Base-by-base conservation (phyloP, 2,888 invertebrate species). In the Odontothrips loti region DNA sequence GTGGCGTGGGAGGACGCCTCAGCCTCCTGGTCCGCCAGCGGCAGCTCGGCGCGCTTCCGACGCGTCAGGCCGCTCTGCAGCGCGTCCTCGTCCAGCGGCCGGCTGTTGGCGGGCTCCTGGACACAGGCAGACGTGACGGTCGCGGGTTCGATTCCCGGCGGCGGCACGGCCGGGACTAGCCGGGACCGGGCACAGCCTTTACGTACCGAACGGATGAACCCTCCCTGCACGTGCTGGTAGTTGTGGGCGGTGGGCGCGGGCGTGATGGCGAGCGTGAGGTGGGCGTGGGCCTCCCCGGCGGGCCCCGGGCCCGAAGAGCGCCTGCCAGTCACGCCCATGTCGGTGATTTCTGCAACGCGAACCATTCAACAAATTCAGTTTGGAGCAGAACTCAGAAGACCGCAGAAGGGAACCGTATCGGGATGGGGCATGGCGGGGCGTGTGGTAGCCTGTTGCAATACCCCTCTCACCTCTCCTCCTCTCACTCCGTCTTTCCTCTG, bases 211-310 rank as follows among this genome's bases (percentile, higher is more conserved):
- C 27, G 68, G 68, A 75, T 12, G 68, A 75, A 27, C 23, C 68
- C 68, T n/a, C 68, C 68, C 68, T 75, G 68, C 68, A 75, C 68
- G 68, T 75, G 68, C 68, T 75, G 68, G 68, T 75, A 75, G 68
- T 27, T 9, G 68, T 10, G 68, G 23, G 68, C 23, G 11, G 27
- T 75, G 68, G 68, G 68, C 68, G 68, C 68, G 68, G 68, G 10
- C 68, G 68, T 75, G 68, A 75, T 75, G 68, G 68, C 68, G 68
- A 75, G 68, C 68, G 68, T 75, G 68, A 75, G 68, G 68, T 75
- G 68, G 23, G 68, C 68, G 68, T 75, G 68, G 23, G 68, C 23
- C 68, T 12, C 68, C 27, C 68, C 68, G 23, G 68, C 68, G 68
- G 68, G 68, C 11, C 68, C 68, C 11, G 68, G 68, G 10, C 68